Conservation (phyloP, 2,888 invertebrate species). For the Craniophora ligustri region DNA sequence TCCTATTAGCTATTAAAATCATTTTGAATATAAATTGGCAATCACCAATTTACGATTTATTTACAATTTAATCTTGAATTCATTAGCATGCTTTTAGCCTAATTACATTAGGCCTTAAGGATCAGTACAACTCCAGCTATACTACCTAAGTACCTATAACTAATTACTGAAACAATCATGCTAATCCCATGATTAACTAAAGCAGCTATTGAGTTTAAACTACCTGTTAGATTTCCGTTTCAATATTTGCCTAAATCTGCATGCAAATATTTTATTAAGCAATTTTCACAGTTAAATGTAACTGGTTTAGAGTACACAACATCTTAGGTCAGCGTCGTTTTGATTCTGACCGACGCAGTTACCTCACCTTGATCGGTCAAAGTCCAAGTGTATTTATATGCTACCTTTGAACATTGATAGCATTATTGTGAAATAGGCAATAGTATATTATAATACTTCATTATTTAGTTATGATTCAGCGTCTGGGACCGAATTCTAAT, state of each 20-base stretch:
- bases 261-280: constrained; percentile 21
- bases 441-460: background rate
- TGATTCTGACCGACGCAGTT: background rate
- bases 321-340: background rate
- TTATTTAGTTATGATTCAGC: constrained; percentile 10
- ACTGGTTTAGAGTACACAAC: constrained; percentile 8
- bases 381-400: constrained; percentile 35
- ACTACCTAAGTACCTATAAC: no score
- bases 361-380: constrained; percentile 27
- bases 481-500: no score
- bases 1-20: no score
- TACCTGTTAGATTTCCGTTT: constrained; percentile 27
- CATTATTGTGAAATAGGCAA: constrained; percentile 15
- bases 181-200: constrained; percentile 7
- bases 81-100: no score
- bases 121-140: no score
- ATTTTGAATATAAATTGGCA: no score
- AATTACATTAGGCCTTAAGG: no score
- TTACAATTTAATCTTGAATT: no score
- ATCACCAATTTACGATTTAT: no score
- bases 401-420: constrained; percentile 14
- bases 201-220: constrained; percentile 26
- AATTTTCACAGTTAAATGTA: constrained; percentile 7
- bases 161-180: background rate
- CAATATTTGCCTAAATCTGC: constrained; percentile 28